These are phyloP conservation scores for Gnatocerus cornutus DNA, from an alignment of 2,888 invertebrate species.

Conservation along the genomic window DNA sequence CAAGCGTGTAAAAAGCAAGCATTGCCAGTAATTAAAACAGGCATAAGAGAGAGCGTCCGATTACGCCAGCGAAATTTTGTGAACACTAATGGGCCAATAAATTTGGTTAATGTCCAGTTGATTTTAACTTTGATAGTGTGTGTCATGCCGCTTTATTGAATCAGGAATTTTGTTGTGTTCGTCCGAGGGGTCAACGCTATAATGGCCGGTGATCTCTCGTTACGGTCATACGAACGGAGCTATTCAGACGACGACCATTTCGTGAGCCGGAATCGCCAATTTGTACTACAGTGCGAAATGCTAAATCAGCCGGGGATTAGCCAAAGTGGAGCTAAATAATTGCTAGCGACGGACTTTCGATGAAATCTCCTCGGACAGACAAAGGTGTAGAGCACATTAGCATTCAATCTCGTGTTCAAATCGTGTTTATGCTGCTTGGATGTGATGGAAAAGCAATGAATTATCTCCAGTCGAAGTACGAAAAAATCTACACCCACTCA, in stretches of 20 bases:
- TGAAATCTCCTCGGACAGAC: no score
- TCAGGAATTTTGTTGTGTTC: conserved; percentile 47
- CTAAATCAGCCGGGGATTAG: neutral
- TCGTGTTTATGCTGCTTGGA: no score
- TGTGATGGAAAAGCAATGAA: no score
- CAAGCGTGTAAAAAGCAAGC: neutral
- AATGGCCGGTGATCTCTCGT: conserved; percentile 14
- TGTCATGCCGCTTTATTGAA: conserved; percentile 51
- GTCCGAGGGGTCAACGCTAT: conserved; percentile 27
- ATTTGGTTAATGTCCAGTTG: conserved; percentile 51
- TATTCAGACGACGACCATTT: no score
- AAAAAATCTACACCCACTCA: neutral
- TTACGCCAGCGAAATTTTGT: conserved; percentile 48
- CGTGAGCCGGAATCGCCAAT: neutral
- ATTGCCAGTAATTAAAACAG: neutral
- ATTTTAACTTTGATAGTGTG: conserved; percentile 52
- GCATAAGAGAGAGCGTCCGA: conserved; percentile 22
- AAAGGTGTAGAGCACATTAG: no score
- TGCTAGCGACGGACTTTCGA: neutral
- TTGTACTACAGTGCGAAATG: neutral
- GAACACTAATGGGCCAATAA: conserved; percentile 52
- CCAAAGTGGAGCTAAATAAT: no score
- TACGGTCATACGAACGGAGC: neutral
- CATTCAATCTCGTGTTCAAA: no score
- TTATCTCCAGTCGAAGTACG: no score